Conservation (phyloP, 1,140 invertebrate species). For the Calephelis nemesis region DNA sequence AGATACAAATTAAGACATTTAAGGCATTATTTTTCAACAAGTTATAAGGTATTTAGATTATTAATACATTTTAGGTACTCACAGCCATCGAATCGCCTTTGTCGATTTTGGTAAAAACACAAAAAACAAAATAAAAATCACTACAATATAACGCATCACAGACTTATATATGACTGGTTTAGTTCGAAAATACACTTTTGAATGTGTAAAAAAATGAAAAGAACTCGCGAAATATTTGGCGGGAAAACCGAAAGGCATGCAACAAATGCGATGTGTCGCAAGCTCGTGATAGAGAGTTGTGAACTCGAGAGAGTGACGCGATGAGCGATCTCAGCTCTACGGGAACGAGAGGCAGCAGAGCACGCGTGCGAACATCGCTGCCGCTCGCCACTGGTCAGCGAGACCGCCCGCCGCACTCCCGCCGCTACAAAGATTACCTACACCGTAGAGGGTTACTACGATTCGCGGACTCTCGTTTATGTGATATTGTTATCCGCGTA, state of each 20-base stretch:
- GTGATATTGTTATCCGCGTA: not conserved
- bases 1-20: not conserved
- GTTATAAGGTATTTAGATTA: not conserved
- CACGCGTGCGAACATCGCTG: conserved; percentile 42
- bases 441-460: not conserved
- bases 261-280: conserved; percentile 29
- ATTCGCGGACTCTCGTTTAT: conserved; percentile 20
- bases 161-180: conserved; percentile 27
- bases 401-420: conserved; percentile 52
- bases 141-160: conserved; percentile 68
- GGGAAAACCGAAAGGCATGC: conserved; percentile 47
- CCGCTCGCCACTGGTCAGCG: conserved; percentile 55
- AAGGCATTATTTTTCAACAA: not conserved
- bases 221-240: conserved; percentile 51
- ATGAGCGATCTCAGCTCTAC: conserved; percentile 21
- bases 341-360: conserved; percentile 47
- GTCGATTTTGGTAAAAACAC: conserved; percentile 68
- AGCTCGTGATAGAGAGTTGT: conserved; percentile 36
- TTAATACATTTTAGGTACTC: conserved; percentile 42
- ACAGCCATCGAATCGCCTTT: conserved; percentile 73
- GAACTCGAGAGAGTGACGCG: conserved; percentile 24
- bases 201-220: conserved; percentile 26
- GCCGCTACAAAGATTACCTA: conserved; percentile 22
- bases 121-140: conserved; percentile 69
- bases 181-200: conserved; percentile 5